Conservation (phyloP, 2,888 invertebrate species). For the Chalcosyrphus nemorum region DNA sequence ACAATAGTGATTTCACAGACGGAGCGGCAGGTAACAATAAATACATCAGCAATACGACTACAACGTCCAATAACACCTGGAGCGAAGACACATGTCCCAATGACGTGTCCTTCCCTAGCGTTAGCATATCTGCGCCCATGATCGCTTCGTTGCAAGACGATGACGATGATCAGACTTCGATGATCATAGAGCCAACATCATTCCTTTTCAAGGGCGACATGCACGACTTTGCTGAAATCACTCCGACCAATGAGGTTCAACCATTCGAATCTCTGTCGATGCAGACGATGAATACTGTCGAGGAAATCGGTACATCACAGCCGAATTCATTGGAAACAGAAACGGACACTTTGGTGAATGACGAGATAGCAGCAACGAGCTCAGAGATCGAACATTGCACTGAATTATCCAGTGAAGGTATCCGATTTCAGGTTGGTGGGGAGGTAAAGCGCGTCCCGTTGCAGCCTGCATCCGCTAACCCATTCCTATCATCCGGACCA, state of each 20-base stretch:
- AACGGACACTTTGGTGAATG: slow-evolving; percentile 77
- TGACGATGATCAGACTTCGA: slow-evolving; percentile 73
- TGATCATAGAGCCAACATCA: slow-evolving; percentile 51
- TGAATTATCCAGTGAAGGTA: slow-evolving; percentile 68
- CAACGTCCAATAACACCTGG: slow-evolving; percentile 86
- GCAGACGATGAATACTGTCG: slow-evolving; percentile 57
- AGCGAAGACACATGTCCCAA: slow-evolving; percentile 91
- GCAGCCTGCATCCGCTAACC: slow-evolving; percentile 67
- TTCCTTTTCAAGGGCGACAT: slow-evolving; percentile 70
- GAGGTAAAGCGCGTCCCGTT: slow-evolving; percentile 77
- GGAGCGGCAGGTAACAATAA: slow-evolving; percentile 36
- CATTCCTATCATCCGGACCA: slow-evolving; percentile 71
- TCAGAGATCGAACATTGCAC: slow-evolving; percentile 68
- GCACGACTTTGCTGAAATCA: slow-evolving; percentile 78
- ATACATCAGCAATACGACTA: slow-evolving; percentile 76
- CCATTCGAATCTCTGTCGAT: slow-evolving; percentile 63
- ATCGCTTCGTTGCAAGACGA: slow-evolving; percentile 86
- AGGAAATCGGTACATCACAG: slow-evolving; percentile 74
- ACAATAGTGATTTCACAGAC: slow-evolving; percentile 69
- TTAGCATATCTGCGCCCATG: slow-evolving; percentile 89
- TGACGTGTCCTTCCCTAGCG: slow-evolving; percentile 91
- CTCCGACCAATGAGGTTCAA: slow-evolving; percentile 78
- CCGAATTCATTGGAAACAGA: slow-evolving; percentile 78
- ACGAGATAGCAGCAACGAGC: slow-evolving; percentile 54
- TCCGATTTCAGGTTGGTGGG: slow-evolving; percentile 79